These are phyloP conservation scores for Nemapogon koenigi DNA, from an alignment of 2,888 invertebrate genomes.

Conservation along the genomic window DNA sequence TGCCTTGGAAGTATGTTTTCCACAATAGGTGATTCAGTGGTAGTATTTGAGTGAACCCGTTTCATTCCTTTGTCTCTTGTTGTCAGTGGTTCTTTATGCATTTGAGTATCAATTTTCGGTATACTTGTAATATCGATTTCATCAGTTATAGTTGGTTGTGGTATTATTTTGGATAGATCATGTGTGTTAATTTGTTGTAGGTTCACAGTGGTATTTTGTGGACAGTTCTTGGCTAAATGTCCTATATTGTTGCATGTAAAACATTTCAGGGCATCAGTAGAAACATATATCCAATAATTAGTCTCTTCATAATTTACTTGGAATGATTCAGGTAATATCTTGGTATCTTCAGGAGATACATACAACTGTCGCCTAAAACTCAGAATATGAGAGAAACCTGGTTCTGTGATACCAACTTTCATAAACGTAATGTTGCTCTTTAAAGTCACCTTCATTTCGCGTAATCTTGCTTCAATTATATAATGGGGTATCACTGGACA, in stretches of 20 bases:
- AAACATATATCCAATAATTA: slow-evolving; percentile 15
- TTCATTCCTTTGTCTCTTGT: no score
- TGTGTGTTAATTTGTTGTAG: no score
- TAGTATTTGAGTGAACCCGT: no score
- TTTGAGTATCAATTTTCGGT: no score
- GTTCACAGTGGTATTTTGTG: slow-evolving; percentile 1
- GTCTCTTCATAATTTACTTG: slow-evolving; percentile 14
- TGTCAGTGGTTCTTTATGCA: no score
- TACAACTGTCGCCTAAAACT: slow-evolving; percentile 10
- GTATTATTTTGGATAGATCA: no score
- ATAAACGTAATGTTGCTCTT: slow-evolving; percentile 3
- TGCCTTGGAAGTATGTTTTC: no score
- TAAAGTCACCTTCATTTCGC: background rate
- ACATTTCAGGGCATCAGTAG: slow-evolving; percentile 13
- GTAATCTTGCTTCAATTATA: slow-evolving; percentile 2
- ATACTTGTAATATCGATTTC: no score
- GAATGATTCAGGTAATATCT: slow-evolving; percentile 11
- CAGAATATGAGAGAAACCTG: slow-evolving; percentile 5
- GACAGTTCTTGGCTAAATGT: slow-evolving; percentile 13
- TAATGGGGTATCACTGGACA: slow-evolving; percentile 14
- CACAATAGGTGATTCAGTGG: no score
- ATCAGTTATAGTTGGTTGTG: no score
- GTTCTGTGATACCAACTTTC: slow-evolving; percentile 4
- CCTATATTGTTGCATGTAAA: slow-evolving; percentile 13
- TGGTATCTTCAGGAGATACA: slow-evolving; percentile 12